These are phyloP conservation scores for Caradrina clavipalpis DNA, from an alignment of 2,888 invertebrate species.

Conservation along the genomic window DNA sequence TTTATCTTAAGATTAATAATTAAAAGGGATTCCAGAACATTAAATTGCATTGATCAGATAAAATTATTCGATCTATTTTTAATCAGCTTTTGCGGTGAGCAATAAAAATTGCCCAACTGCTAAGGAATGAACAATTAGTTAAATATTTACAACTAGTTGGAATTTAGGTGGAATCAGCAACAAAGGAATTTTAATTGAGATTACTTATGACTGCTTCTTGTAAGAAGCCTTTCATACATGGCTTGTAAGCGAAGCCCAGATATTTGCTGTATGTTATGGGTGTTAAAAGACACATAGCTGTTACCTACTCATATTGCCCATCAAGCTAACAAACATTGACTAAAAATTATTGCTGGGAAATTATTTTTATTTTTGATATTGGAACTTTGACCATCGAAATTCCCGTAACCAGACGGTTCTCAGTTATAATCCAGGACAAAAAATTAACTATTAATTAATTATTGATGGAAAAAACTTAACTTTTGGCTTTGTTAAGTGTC, in stretches of 20 bases:
- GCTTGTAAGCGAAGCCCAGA: not conserved
- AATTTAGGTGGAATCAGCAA: conserved; percentile 2
- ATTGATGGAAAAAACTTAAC: too few relatives aligned
- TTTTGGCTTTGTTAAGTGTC: too few relatives aligned
- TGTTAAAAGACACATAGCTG: too few relatives aligned
- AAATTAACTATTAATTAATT: too few relatives aligned
- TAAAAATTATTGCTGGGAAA: too few relatives aligned
- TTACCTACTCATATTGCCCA: too few relatives aligned
- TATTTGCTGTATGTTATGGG: not conserved
- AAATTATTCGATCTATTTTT: conserved; percentile 5
- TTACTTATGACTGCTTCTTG: not conserved
- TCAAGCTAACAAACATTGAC: too few relatives aligned
- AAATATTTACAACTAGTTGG: not conserved
- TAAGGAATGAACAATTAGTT: conserved; percentile 8
- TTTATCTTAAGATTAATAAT: conserved; percentile 38
- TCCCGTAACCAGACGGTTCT: too few relatives aligned
- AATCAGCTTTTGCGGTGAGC: not conserved
- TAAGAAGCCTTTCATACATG: not conserved
- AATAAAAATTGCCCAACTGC: conserved; percentile 1
- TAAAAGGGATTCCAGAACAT: conserved; percentile 12
- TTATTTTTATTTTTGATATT: too few relatives aligned
- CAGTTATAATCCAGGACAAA: too few relatives aligned
- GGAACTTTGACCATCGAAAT: too few relatives aligned
- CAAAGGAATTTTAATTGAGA: conserved; percentile 9
- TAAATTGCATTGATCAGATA: conserved; percentile 16